phyloP scores from a whole-genome alignment of 2,797 vertebrate genomes.

The Fratercula arctica region DNA sequence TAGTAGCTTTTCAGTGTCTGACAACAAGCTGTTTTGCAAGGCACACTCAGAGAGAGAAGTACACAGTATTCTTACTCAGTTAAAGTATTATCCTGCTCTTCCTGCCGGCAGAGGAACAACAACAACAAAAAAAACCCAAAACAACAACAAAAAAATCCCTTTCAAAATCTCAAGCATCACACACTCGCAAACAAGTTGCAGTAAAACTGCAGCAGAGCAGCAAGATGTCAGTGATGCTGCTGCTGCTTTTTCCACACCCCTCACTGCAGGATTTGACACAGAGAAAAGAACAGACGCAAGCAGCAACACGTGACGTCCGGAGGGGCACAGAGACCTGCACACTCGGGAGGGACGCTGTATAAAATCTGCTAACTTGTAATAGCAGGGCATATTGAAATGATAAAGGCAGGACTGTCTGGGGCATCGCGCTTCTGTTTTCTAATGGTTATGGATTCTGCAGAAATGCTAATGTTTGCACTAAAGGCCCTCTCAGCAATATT shows the following conservation, averaged over 20 bases:
- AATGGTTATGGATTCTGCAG: slow-evolving; percentile 1
- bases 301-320: background rate
- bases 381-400: background rate
- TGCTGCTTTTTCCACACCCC: background rate
- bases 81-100: background rate
- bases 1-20: background rate
- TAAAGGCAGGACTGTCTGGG: background rate
- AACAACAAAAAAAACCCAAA: background rate
- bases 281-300: background rate
- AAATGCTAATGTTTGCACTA: slow-evolving; percentile 43
- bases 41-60: background rate
- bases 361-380: background rate
- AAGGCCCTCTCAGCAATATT: slow-evolving; percentile 53
- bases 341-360: background rate
- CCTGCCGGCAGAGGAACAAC: background rate
- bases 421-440: background rate
- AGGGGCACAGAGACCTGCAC: background rate
- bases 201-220: background rate
- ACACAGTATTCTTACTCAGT: background rate
- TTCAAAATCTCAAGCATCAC: background rate
- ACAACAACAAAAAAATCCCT: background rate
- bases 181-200: background rate
- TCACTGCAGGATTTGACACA: background rate
- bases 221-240: background rate
- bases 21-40: background rate